Conservation (phyloP, 2,113 vertebrate genomes). For the Oceanites oceanicus region DNA sequence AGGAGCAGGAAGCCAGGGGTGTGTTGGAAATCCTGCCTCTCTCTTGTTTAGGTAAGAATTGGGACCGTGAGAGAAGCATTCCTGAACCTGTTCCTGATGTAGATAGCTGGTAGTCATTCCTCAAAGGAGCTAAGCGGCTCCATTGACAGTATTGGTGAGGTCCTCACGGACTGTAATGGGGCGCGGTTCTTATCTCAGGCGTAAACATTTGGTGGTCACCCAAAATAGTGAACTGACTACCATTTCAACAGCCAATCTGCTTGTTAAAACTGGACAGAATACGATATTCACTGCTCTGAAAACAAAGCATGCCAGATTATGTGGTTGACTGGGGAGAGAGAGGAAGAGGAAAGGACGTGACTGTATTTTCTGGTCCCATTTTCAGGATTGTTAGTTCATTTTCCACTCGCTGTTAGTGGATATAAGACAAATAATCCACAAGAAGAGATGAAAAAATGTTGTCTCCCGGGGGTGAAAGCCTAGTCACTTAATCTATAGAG, state of each 20-base stretch:
- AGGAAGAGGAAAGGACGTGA: background rate
- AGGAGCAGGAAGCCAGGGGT: background rate
- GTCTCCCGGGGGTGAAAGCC: background rate
- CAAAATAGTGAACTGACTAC: background rate
- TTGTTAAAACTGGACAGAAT: background rate
- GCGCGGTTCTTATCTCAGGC: background rate
- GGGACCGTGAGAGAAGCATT: background rate
- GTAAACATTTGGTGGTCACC: background rate
- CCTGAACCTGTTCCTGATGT: background rate
- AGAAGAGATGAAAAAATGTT: background rate
- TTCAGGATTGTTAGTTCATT: background rate
- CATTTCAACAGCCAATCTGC: background rate
- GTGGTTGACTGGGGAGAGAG: background rate
- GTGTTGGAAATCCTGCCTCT: background rate
- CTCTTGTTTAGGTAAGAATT: background rate
- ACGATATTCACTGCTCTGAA: background rate
- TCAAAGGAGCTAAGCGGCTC: background rate
- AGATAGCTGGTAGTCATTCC: background rate
- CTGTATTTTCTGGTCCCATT: background rate
- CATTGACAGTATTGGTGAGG: background rate
- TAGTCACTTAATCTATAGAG: background rate
- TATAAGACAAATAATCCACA: background rate
- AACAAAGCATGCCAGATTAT: background rate
- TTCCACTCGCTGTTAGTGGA: background rate
- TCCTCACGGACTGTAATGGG: background rate